Evolutionary conservation across 2,113 vertebrate genomes (phyloP).

Genomic region (Conger conger): DNA sequence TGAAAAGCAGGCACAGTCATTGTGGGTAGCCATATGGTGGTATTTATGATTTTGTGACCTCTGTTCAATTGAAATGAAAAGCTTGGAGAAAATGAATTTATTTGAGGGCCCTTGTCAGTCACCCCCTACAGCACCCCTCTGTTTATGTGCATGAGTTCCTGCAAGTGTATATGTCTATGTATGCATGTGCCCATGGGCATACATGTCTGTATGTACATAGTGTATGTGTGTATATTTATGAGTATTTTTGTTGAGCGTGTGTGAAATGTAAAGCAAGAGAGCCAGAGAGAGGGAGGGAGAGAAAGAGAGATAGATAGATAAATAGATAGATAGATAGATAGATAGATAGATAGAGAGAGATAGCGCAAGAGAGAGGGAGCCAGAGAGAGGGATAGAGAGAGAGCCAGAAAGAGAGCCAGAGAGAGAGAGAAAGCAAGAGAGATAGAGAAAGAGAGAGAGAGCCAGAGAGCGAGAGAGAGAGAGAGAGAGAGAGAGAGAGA

Average conservation of each 20-base stretch:
- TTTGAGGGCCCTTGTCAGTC: no score
- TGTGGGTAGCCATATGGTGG: not conserved
- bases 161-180: not conserved
- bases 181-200: not conserved
- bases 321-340: no score
- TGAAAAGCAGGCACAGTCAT: not conserved
- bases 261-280: not conserved
- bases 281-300: no score
- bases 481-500: no score
- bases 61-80: constrained; percentile 1
- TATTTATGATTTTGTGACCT: not conserved
- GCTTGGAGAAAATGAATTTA: not conserved
- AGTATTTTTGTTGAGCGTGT: not conserved
- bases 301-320: no score
- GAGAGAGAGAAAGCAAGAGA: no score
- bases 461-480: no score
- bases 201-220: no score
- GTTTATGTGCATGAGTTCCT: not conserved
- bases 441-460: no score
- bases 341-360: no score
- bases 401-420: not conserved
- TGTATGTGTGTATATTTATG: not conserved
- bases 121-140: no score
- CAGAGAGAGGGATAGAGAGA: not conserved
- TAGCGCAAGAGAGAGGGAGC: no score